Evolutionary conservation across 1,140 invertebrate species (phyloP), one percentile per base, ranked within the genome.

Genomic region (Scaptomyza pallida): DNA sequence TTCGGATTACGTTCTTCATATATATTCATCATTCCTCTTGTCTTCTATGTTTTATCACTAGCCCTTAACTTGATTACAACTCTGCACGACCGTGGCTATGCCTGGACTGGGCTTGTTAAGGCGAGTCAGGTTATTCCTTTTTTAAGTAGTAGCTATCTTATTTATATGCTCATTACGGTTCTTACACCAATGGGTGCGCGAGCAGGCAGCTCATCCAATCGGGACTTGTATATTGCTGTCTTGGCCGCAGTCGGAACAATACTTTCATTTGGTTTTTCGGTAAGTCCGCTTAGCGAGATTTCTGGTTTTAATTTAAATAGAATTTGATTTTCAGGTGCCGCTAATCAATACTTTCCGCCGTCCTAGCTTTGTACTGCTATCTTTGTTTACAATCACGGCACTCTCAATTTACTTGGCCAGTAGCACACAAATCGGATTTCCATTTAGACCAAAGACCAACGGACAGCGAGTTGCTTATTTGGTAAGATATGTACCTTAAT

Each of bases 381-480:
- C 70, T 2, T n/a, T 91, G 15, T 93, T 94, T 47, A 92, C 92
- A n/a, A 79, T 94, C 1, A 80, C 94, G 19, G 50, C 3, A n/a
- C n/a, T n/a, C n/a, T n/a, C n/a, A n/a, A 23, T 92, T 92, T 93
- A 88, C 94, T 92, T 94, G 47, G 89, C 95, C 37, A 92, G 95
- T 37, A 90, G 94, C 33, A 95, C 94, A 6, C 94, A 95, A 1
- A 80, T 96, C 40, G 96, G 96, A 37, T 96, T 96, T 91, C 96
- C 96, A 1, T 97, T 95, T 79, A 94, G 94, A 54, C 93, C 93
- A 3, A 93, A 94, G 44, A 93, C 94, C 13, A 93, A 94, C 26
- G 94, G 95, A 2, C 93, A 95, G 89, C 91, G 95, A 60, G 94
- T 94, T 75, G 94, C 95, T 92, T 92, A 95, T 57, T 89, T 93